phyloP scores from a whole-genome alignment of 2,113 vertebrate genomes.

The Uropsilus gracilis region DNA sequence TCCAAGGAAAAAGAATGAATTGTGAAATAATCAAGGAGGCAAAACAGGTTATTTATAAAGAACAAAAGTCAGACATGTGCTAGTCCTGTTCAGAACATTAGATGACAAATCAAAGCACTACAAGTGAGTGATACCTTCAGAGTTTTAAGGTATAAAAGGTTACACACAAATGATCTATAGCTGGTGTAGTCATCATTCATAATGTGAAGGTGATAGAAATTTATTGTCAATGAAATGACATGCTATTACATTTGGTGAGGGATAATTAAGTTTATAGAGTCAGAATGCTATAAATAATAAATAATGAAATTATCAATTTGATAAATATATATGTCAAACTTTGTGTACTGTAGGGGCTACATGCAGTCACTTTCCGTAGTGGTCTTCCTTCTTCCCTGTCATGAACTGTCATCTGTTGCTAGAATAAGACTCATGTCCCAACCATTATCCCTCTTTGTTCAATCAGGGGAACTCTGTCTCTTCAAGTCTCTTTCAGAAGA shows the following conservation, averaged over 20 bases:
- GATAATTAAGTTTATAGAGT: background rate
- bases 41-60: background rate
- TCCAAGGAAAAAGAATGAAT: constrained; percentile 16
- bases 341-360: background rate
- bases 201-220: background rate
- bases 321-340: background rate
- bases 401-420: background rate
- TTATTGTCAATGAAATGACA: background rate
- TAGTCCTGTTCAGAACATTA: background rate
- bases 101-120: background rate
- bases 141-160: background rate
- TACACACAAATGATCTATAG: background rate
- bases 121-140: background rate
- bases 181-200: background rate
- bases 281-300: background rate
- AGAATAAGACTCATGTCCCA: background rate
- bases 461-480: background rate
- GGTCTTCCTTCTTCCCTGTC: background rate
- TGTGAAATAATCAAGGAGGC: background rate
- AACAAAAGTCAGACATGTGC: background rate
- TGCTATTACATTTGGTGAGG: background rate
- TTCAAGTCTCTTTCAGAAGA: background rate
- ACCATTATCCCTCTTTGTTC: background rate
- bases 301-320: background rate
- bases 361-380: background rate